These are phyloP conservation scores for Drosophila borealis DNA, from an alignment of 2,888 invertebrate genomes.

Conservation along the genomic window DNA sequence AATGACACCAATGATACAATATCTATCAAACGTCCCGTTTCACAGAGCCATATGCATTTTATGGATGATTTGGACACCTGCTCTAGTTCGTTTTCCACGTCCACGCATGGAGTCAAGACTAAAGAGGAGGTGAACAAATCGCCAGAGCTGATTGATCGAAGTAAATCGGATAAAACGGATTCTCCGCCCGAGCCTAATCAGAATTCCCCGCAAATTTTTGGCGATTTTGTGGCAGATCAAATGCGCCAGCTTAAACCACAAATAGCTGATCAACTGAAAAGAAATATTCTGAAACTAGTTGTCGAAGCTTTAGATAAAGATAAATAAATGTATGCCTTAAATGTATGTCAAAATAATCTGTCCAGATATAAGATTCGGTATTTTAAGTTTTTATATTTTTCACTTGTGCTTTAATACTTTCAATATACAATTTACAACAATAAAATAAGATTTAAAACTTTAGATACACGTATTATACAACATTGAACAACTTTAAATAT, in stretches of 20 bases:
- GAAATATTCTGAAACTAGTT: slow-evolving; percentile 38
- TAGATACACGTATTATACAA: slow-evolving; percentile 14
- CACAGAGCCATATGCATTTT: slow-evolving; percentile 6
- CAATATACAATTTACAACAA: background rate
- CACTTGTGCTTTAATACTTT: background rate
- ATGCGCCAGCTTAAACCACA: slow-evolving; percentile 30
- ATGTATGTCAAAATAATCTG: no score
- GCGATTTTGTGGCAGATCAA: slow-evolving; percentile 51
- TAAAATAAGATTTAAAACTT: slow-evolving; percentile 8
- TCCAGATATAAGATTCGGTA: background rate
- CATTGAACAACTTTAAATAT: slow-evolving; percentile 19
- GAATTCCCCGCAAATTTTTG: slow-evolving; percentile 45
- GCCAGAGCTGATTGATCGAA: slow-evolving; percentile 6
- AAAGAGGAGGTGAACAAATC: slow-evolving; percentile 8
- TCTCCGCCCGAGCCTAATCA: slow-evolving; percentile 1
- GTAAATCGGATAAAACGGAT: background rate
- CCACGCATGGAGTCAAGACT: background rate
- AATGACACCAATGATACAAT: slow-evolving; percentile 8
- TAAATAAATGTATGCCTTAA: slow-evolving; percentile 5
- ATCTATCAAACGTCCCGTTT: background rate
- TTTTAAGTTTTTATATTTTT: background rate
- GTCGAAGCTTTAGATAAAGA: slow-evolving; percentile 35
- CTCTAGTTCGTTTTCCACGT: slow-evolving; percentile 18
- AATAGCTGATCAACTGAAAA: slow-evolving; percentile 37
- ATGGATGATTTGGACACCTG: slow-evolving; percentile 31